phyloP scores from a whole-genome alignment of 2,113 vertebrate species.

The Pelecanoides urinatrix region DNA sequence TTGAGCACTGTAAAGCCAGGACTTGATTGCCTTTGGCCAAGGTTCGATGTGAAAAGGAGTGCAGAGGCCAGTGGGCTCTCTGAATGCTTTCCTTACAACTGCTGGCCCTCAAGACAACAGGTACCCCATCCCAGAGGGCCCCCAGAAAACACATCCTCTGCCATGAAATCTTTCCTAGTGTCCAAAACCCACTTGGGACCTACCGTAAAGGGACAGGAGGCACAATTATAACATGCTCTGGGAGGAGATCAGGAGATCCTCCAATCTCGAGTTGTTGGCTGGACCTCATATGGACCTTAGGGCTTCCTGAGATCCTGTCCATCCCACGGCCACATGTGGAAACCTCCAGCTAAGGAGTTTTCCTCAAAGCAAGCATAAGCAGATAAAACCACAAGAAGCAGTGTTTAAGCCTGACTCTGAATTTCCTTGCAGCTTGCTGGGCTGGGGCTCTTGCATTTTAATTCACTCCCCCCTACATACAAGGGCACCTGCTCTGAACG shows the following conservation, averaged over 20 bases:
- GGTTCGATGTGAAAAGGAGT: neutral
- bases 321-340: fast-evolving
- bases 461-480: neutral
- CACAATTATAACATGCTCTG: fast-evolving
- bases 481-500: neutral
- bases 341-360: neutral
- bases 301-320: neutral
- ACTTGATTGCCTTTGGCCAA: neutral
- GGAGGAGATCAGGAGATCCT: neutral
- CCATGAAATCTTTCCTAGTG: neutral
- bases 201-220: neutral
- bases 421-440: neutral
- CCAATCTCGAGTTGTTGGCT: fast-evolving
- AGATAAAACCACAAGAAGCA: neutral
- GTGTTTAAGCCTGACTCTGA: neutral
- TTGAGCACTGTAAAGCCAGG: neutral
- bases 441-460: neutral
- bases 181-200: neutral
- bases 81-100: neutral
- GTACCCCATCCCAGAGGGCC: neutral
- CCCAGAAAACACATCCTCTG: neutral
- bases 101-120: neutral
- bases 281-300: neutral
- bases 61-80: neutral
- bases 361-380: neutral